Base-by-base conservation (phyloP, 2,888 invertebrate species). In the Philopedon plagiatum region DNA sequence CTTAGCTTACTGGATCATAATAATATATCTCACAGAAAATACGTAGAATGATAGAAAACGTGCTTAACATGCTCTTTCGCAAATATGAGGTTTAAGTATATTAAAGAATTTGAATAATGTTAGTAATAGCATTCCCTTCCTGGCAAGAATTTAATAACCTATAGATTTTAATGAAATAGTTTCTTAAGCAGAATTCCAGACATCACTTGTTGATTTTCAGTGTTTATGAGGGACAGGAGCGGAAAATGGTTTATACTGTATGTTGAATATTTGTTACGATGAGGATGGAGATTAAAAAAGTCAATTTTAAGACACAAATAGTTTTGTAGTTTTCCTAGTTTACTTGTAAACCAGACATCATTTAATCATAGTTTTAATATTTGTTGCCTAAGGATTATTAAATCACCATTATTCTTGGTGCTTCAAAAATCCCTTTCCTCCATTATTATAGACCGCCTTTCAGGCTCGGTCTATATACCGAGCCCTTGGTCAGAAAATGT, bases 141-240 rank as follows among this genome's bases (percentile, higher is more conserved):
- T 49, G 49, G 67, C 62, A 57, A 60, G 72, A 72, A 72, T 72
- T 72, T 72, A 67, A 72, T 72, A 72, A 67, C 67, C 61, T 39
- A 63, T 67, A 67, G 60, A 67, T 56, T 72, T 63, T 72, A 72
- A 72, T 72, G 66, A 67, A 72, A 67, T 72, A 72, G 72, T 72
- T 67, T 63, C 63, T 63, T 67, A 72, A 62, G 56, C 44, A 54
- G 46, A 62, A 62, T 69, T 62, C 32, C 18, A 21, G 54, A 69
- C 68, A 21, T 23, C 58, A 58, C 69, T 69, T 62, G 62, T 69
- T 68, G 60, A 68, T 65, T 65, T 62, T 62, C 23, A 11, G 19
- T 21, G 51, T 32, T 54, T 26, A 54, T 54, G 13, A 44, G 44
- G 26, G 5, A 23, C 7, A 19, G 1, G 13, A 37, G 57, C 3